Base-by-base conservation (phyloP, 2,797 vertebrate genomes). In the Rhodeus uyekii region DNA sequence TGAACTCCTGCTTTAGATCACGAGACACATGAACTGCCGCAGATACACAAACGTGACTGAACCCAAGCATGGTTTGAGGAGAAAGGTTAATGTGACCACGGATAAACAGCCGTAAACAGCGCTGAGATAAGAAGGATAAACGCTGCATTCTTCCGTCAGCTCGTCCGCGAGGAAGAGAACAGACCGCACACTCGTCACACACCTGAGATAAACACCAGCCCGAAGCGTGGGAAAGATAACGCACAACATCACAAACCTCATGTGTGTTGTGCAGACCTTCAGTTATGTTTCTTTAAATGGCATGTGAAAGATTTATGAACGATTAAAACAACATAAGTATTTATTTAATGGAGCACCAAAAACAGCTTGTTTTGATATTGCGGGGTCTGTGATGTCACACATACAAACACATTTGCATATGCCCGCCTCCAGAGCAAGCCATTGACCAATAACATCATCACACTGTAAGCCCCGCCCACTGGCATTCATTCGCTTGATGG, bases 101-200 rank as follows among this genome's bases (percentile, higher is more conserved):
- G 32, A 34, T 64, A 44, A 65, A 60, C 36, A 39, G 8, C 19
- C 6, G 44, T 44, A 44, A 2, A 3, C n/a, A 6, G 6, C 48
- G 38, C 48, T 76, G 24, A 53, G 71, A 71, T 78, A 76, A 78
- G 64, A 42, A 76, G 39, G 42, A 82, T 85, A 75, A 83, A 74
- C 36, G 14, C 65, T 34, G 58, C n/a, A 53, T 46, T 53, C 65
- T 68, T 78, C 38, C 61, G 10, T 22, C 29, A 48, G 44, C 36
- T 55, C 38, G 53, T 76, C 71, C 34, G 55, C 64, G 50, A 75
- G 39, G 22, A 22, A 63, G 48, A 18, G 50, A 82, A 68, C 13
- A 13, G 60, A 8, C n/a, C 63, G n/a, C 38, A 4, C 16, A 27
- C 27, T 71, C 29, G 38, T 22, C 72, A 32, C 19, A 39, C 58